Evolutionary conservation across 2,888 invertebrate genomes (phyloP), one percentile per base, ranked within the genome.

Genomic region (Leptinotarsa peninsularis): DNA sequence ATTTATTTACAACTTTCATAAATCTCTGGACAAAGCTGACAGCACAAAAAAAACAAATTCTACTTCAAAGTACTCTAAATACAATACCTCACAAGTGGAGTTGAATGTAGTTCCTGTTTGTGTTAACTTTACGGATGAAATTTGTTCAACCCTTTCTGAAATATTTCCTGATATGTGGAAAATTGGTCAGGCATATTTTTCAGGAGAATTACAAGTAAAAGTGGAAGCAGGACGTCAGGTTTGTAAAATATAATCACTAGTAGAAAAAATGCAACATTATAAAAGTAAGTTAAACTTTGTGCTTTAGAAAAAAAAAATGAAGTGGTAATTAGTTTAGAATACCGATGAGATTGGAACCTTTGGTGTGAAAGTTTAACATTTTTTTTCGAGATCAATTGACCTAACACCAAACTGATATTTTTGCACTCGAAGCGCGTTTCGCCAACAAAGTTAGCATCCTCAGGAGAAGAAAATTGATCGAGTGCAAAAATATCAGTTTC

Each of bases 121-220:
- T 78, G 93, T 96, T 4, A 88, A 93, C 74, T 96, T 95, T 85
- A 81, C 79, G 0, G 95, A 96, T 85, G 94, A 94, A 84, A 89
- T 96, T 50, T 94, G 94, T 78, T 93, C 93, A 73, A 91, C 94
- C 76, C 91, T 96, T 58, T 91, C 93, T 1, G 92, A 93, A 74
- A 92, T 94, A 79, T 92, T 98, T 85, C 96, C 96, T 50, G 96
- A 98, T 87, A 91, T 99, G 83, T 99, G 98, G 98, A 95, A 97
- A 86, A 91, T 99, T 1, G 98, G 98, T 0, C 94, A 97, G 84
- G 93, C 96, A 56, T 99, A 99, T 90, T 98, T 98, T 88, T 94
- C 94, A 4, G 96, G 96, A 10, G 95, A 97, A 85, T 89, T 98
- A 73, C 93, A 94, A 82, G 93, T 94, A 0, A 93, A 94, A 79